Base-by-base conservation (phyloP, 2,797 vertebrate species). In the Cheirogaleus major region DNA sequence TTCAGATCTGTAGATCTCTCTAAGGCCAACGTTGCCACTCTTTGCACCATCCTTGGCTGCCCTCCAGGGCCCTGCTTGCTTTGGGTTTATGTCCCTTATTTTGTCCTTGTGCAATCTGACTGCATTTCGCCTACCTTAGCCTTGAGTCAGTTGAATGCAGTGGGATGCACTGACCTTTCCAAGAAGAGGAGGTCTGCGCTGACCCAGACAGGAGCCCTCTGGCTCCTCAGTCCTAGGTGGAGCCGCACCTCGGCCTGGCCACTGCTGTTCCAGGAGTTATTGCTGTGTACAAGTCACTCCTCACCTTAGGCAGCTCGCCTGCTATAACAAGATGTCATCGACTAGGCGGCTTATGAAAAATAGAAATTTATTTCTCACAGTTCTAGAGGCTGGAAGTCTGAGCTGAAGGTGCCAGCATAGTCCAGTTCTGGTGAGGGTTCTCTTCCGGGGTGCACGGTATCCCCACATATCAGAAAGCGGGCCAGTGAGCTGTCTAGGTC, bases 401-500 rank as follows among this genome's bases (percentile, higher is more conserved):
- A 27, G 7, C 7, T 52, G 15, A n/a, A 57, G 38, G 15, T 23
- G 15, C 32, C 14, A n/a, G 69, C 4, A 20, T 14, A 18, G 69
- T 3, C 13, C 25, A 2, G 52, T 20, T 57, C 25, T 22, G 14
- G 23, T 3, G 22, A 72, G 20, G 25, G 20, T 6, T 43, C 23
- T 52, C 57, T 73, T 57, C 23, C 3, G 1, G 35, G 25, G 3
- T 59, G 2, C 35, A 8, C 25, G 20, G 12, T 7, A 8, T 8
- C 4, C 12, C n/a, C 4, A 2, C 0, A 0, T 3, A 4, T 3
- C 45, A 27, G 20, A 22, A 55, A 50, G 38, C 50, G 20, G 6
- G 14, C 18, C 20, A 41, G 41, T 22, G 72, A 55, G 15, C 1
- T n/a, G 23, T 25, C 18, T 25, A 85, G 32, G 32, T 45, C 38